Base-by-base conservation (phyloP, 2,888 invertebrate genomes). In the Carpatolechia fugitivella region DNA sequence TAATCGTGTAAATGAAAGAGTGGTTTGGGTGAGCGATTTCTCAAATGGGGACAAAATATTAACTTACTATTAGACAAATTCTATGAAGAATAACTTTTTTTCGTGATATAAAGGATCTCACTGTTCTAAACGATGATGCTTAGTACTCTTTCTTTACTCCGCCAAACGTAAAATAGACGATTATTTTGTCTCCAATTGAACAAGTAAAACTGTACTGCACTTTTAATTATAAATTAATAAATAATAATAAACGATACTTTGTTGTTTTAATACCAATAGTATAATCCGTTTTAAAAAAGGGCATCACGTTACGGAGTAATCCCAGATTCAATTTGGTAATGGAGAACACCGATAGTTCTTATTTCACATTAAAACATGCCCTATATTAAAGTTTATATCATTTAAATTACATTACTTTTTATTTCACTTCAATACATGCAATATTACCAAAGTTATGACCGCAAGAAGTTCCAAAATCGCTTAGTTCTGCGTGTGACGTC, bases 81-180 rank as follows among this genome's bases (percentile, higher is more conserved):
- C 63, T 61, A 68, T 68, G 71, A n/a, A 38, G 72, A 74, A 69
- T 76, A 70, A 68, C 61, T 62, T 72, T 70, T 65, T 73, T 68
- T 76, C 75, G 83, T 85, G 83, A 82, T 85, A 80, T 72, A 72
- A 78, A 73, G 80, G 84, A 87, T 87, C 86, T 85, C 86, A 81
- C 68, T 73, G 72, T 74, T 80, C 75, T 64, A 66, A 68, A 65
- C n/a, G 61, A 57, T 61, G 62, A 63, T 58, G 58, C 64, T 56
- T 49, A 56, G 58, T 56, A 55, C 55, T 60, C 53, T 56, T 55
- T 57, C 62, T 64, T 61, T 59, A 61, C 61, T 57, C 53, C 52
- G 56, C 58, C 40, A 57, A 58, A 53, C 52, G 54, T 53, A 30
- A 61, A 51, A 60, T 55, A 57, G 63, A 70, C 64, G 58, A 68